Base-by-base conservation (phyloP, 2,888 invertebrate genomes). In the Tricholauxania praeusta region DNA sequence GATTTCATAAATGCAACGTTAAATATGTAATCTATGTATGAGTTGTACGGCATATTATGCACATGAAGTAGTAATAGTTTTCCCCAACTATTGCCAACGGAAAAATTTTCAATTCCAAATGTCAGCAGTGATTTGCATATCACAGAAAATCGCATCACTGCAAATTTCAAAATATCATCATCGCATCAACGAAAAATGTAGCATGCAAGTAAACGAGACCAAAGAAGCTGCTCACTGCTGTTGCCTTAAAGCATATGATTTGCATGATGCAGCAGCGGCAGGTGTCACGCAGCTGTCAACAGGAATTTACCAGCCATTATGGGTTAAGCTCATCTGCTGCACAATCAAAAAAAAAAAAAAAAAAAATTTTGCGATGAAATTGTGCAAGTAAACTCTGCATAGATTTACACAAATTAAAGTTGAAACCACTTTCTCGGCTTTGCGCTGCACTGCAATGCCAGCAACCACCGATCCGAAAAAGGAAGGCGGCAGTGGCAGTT, bases 211-310 rank as follows among this genome's bases (percentile, higher is more conserved):
- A 39, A 39, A n/a, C 47, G 32, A 49, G 32, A 68, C 39, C 39
- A n/a, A 63, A 28, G 28, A 22, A 22, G 60, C 32, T 22, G 32
- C 60, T 60, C 14, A 10, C n/a, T 60, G n/a, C n/a, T n/a, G n/a
- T n/a, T n/a, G 14, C 14, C 60, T 60, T 12, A n/a, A n/a, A 55
- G 55, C 55, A 55, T 8, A 55, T 55, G 22, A 55, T 19, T 17
- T 55, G 28, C 28, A 28, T 28, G 22, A 22, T 22, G 22, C 22
- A 22, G 22, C 1, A 22, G 32, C 60, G 17, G 55, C 70, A 70
- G 62, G 70, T 62, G 70, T 69, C 69, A 60, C 60, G 39, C 19
- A 68, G 19, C 57, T 57, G 68, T 68, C 68, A 68, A 68, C 68
- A 57, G 15, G 12, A n/a, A 57, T 68, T 68, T 70, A 53, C 39